Evolutionary conservation across 2,797 vertebrate genomes (phyloP).

Genomic region (Rhinophrynus dorsalis): DNA sequence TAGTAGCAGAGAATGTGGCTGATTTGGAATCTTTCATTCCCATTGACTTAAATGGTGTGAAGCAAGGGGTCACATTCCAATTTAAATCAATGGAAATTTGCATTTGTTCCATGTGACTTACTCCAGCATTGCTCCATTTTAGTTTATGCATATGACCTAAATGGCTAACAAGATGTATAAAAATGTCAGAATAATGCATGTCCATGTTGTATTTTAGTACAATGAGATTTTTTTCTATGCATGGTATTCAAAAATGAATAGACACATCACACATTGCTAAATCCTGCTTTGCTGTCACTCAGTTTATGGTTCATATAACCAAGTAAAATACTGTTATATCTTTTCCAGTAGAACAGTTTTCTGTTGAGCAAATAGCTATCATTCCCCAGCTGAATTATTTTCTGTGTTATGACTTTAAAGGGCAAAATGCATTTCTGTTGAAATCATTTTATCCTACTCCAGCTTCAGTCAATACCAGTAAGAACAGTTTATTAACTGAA

Average conservation of each 20-base stretch:
- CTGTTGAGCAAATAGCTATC: constrained; percentile 47
- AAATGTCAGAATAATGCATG: background rate
- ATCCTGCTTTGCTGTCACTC: constrained; percentile 23
- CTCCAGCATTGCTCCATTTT: too few relatives aligned
- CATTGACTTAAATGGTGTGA: too few relatives aligned
- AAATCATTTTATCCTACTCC: background rate
- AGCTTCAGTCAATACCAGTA: constrained; percentile 11
- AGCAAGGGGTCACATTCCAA: too few relatives aligned
- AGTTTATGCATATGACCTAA: too few relatives aligned
- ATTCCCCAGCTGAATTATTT: constrained; percentile 32
- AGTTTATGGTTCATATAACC: constrained; percentile 33
- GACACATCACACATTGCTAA: constrained; percentile 12
- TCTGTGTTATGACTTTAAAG: background rate
- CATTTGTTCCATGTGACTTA: too few relatives aligned
- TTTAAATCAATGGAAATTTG: too few relatives aligned
- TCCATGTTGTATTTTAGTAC: background rate
- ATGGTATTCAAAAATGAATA: constrained; percentile 13
- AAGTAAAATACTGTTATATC: constrained; percentile 46
- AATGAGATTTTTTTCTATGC: background rate
- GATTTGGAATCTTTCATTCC: too few relatives aligned
- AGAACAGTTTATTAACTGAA: constrained; percentile 30
- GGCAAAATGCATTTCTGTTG: constrained; percentile 19
- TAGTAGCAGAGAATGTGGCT: too few relatives aligned
- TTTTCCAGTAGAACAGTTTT: constrained; percentile 26
- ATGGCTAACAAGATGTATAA: too few relatives aligned